Evolutionary conservation across 2,797 vertebrate species (phyloP), one percentile per base, ranked within the genome.

Genomic region (Synanceia verrucosa): DNA sequence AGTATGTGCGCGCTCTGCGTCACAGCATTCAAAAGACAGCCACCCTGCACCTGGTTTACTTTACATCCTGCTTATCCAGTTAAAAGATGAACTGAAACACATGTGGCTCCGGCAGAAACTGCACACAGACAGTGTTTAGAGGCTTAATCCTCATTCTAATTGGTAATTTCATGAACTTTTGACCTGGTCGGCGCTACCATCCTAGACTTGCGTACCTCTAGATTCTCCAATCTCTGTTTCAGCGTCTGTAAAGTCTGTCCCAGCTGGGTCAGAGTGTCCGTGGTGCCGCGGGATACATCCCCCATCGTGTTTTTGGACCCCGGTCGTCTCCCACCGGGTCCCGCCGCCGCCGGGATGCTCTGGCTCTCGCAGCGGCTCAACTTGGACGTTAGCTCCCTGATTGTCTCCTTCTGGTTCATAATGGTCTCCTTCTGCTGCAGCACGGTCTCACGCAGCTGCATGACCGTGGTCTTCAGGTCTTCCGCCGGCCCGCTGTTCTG

Each of bases 361-460:
- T 98, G 97, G 76, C 96, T 96, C 92, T 99, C 97, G 72, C 97
- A 99, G 61, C 97, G 94, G 84, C 93, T 96, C 92, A 99, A 93
- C 78, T 99, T 99, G 59, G 95, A 92, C 47, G 96, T 97, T 80
- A 98, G 95, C 90, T 99, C 97, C 67, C 95, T 93, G 89, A 99
- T 99, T 24, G 97, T 97, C 73, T 99, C 97, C 86, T 96, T 96
- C 66, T 99, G 97, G 89, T 95, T 97, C 92, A 97, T 95, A 61
- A 99, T 98, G 84, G 97, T 98, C 88, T 99, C 97, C 81, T 97
- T 97, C 73, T 98, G 97, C 93, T 98, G 97, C 87, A 98, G 94
- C 86, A 97, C 96, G 2, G 96, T 98, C 86, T 99, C 97, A 69
- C 97, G 94, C 70, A 99, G 95, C 89, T 98, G 97, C 88, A 96